Base-by-base conservation (phyloP, 2,888 invertebrate genomes). In the Drosophila longiperda region DNA sequence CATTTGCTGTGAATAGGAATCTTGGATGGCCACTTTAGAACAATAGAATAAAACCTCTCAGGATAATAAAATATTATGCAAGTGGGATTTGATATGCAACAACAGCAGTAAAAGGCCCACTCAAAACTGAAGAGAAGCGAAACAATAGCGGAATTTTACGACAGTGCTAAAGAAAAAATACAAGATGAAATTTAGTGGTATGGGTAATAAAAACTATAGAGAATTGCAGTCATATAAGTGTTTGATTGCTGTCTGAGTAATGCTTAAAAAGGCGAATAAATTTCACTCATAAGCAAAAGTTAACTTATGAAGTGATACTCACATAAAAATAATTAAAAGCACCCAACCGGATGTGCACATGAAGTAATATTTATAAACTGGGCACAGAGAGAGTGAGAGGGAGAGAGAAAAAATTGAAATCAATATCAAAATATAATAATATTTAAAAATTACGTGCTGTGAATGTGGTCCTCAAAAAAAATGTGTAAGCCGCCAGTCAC, bases 1-100 rank as follows among this genome's bases (percentile, higher is more conserved):
- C 55, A 23, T 36, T 49, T 55, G 70, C 32, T 40, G 12, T 52
- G 50, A 29, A 61, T 50, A 20, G 42, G 54, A 57, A 12, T 40
- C 58, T 48, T 50, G 50, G 49, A 40, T 38, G 34, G 49, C 42
- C 53, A 42, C 52, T 45, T 15, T 58, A 52, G 60, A 71, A 80
- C 66, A 71, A 78, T 23, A 34, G 52, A 33, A 65, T 42, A 33
- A 64, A 53, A 50, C 62, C 63, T 65, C 58, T 66, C 50, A 64
- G 69, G 86, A 88, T 88, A 82, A 85, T 83, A 83, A 86, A 83
- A 88, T 88, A 88, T 74, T 86, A 80, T 88, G 83, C 86, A 83
- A 74, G 63, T 80, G 83, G 86, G 83, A 88, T 80, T 79, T 77
- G 63, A 60, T 58, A 65, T 58, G 65, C 54, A 74, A 40, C 59